Conservation (phyloP, 2,797 vertebrate genomes). For the Botia kubotai region DNA sequence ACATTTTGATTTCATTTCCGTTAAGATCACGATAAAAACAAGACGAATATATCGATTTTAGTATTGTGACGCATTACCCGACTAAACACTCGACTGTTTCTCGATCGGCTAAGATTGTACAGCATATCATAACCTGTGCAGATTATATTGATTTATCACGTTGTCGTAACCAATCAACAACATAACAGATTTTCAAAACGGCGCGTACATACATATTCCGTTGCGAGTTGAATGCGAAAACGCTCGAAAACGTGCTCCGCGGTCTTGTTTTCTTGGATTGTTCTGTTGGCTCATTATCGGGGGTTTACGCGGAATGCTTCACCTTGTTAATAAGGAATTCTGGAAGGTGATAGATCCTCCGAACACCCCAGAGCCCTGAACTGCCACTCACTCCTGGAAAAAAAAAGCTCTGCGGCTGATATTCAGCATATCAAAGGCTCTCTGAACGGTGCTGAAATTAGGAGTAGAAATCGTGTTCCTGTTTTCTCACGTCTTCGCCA, state of each 20-base stretch:
- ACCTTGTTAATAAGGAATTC: slow-evolving; percentile 56
- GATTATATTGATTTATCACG: neutral
- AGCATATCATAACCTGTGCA: neutral
- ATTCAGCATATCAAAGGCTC: slow-evolving; percentile 51
- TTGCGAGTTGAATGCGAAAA: slow-evolving; percentile 1
- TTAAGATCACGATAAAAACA: neutral
- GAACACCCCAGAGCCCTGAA: slow-evolving; percentile 34
- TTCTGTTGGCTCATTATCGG: slow-evolving; percentile 22
- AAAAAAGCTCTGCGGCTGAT: slow-evolving; percentile 25
- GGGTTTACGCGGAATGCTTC: slow-evolving; percentile 25
- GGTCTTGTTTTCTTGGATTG: slow-evolving; percentile 21
- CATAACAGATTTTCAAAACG: neutral
- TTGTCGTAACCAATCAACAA: neutral
- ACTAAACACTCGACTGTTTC: neutral
- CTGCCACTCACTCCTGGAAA: slow-evolving; percentile 9
- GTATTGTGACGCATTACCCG: neutral
- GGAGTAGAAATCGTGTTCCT: slow-evolving; percentile 19
- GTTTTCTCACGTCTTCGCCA: slow-evolving; percentile 56
- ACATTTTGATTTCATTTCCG: neutral
- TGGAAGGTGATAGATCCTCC: slow-evolving; percentile 33
- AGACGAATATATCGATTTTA: neutral
- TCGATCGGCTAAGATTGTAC: neutral
- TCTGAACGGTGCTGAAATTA: slow-evolving; percentile 11
- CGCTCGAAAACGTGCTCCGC: slow-evolving; percentile 8
- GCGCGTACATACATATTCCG: neutral